Evolutionary conservation across 2,888 invertebrate genomes (phyloP), one percentile per base, ranked within the genome.

Genomic region (Pyrocoelia pectoralis): DNA sequence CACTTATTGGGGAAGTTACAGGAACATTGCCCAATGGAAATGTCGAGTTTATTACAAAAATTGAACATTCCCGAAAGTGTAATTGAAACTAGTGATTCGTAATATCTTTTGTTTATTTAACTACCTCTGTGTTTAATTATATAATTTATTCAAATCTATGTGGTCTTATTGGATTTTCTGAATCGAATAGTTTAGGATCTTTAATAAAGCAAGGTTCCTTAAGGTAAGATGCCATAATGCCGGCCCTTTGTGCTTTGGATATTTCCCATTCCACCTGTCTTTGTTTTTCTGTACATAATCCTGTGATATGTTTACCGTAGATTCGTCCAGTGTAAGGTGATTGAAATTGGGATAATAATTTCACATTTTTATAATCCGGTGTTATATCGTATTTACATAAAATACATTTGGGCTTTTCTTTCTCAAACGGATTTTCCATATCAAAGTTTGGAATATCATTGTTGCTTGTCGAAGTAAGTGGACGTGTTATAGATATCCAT

Each of bases 261-360:
- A 97, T 92, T 77, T 94, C 93, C 3, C 74, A 77, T 76, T 92
- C 89, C 0, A 97, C 87, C 70, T 85, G 80, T 46, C 84, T 83
- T 73, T 98, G 97, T 78, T 95, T 94, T 5, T 82, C 78, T 76
- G 88, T 86, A 77, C 98, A 99, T 43, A 99, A 85, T 0, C 98
- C 96, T 2, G 98, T 99, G 41, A 98, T 93, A 74, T 98, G 94
- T 56, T 91, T 87, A 0, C 94, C 95, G 78, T 97, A 98, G 66
- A 97, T 88, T 69, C 91, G 86, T 0, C 98, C 98, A 0, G 98
- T 98, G 77, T 93, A 95, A 0, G 95, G 91, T 28, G 98, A 98
- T 76, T 98, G 93, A 81, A 99, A 99, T 79, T 98, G 98, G 0
- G 96, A 95, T 3, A 99, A 81, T 2, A 99, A 81, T 72, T 94